These are phyloP conservation scores for Drosophila jambulina DNA, from an alignment of 1,140 invertebrate species.

Conservation along the genomic window DNA sequence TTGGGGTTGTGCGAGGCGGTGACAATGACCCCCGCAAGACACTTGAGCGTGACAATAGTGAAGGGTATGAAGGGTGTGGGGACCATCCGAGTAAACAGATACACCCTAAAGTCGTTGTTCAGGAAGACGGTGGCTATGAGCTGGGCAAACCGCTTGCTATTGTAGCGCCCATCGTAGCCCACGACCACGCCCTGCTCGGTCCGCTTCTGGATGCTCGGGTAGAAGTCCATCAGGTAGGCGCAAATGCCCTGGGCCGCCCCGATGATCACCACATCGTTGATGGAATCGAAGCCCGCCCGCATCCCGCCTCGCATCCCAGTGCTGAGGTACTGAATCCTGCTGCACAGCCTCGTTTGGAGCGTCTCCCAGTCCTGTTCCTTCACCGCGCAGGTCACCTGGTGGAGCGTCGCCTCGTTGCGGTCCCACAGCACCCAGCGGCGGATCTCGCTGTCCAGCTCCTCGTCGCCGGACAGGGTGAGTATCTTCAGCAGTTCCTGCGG, in stretches of 20 bases:
- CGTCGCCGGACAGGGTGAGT: conserved; percentile 44
- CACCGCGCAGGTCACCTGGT: conserved; percentile 62
- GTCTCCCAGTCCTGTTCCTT: conserved; percentile 57
- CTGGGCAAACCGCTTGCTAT: conserved; percentile 97
- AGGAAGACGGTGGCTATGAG: conserved; percentile 94
- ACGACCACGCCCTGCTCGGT: conserved; percentile 91
- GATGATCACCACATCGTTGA: conserved; percentile 99
- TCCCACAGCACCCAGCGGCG: conserved; percentile 68
- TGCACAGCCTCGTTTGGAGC: conserved; percentile 55
- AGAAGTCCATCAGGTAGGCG: conserved; percentile 89
- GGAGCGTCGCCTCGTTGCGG: conserved; percentile 56
- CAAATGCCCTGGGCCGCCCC: conserved; percentile 98
- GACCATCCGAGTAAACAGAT: conserved; percentile 92
- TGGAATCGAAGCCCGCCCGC: conserved; percentile 95
- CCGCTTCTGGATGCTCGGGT: conserved; percentile 83
- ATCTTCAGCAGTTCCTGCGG: conserved; percentile 45
- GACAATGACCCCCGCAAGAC: conserved; percentile 95
- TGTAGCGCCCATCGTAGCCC: conserved; percentile 97
- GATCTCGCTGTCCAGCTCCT: conserved; percentile 58
- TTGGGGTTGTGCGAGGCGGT: conserved; percentile 99
- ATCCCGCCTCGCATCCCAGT: conserved; percentile 95
- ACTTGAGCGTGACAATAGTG: conserved; percentile 89
- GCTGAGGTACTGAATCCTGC: conserved; percentile 92
- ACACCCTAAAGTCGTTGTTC: conserved; percentile 91
- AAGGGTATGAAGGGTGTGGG: conserved; percentile 98